These are phyloP conservation scores for Meda fulgida DNA, from an alignment of 2,797 vertebrate species.

Conservation along the genomic window DNA sequence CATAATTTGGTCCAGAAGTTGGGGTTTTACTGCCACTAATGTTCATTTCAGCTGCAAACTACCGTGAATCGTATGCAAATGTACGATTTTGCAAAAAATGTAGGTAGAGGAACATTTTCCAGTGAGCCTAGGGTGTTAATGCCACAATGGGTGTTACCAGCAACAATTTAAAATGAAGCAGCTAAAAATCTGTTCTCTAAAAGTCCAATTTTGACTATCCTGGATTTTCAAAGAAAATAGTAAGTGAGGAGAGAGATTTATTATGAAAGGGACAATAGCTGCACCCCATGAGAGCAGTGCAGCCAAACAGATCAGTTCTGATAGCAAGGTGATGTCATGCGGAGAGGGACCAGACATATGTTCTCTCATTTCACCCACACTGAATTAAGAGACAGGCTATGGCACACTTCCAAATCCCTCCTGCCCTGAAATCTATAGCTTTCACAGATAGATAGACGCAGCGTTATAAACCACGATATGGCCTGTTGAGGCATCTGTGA, in stretches of 20 bases:
- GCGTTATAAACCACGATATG: background rate
- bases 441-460: slow-evolving; percentile 19
- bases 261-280: slow-evolving; percentile 27
- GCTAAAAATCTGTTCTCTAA: background rate
- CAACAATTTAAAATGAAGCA: background rate
- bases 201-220: background rate
- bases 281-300: slow-evolving; percentile 38
- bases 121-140: background rate
- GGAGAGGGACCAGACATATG: slow-evolving; percentile 70
- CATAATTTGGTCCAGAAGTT: background rate
- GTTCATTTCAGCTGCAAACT: background rate
- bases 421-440: slow-evolving; percentile 68
- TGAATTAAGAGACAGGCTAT: slow-evolving; percentile 71
- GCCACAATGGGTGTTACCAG: background rate
- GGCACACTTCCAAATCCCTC: slow-evolving; percentile 64
- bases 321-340: slow-evolving; percentile 75
- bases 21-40: background rate
- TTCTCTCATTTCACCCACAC: slow-evolving; percentile 75
- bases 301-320: slow-evolving; percentile 62
- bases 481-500: background rate
- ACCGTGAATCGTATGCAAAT: background rate
- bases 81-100: background rate
- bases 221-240: background rate
- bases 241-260: background rate
- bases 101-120: background rate